phyloP scores from a whole-genome alignment of 2,797 vertebrate genomes.

The Buphagus erythrorhynchus region DNA sequence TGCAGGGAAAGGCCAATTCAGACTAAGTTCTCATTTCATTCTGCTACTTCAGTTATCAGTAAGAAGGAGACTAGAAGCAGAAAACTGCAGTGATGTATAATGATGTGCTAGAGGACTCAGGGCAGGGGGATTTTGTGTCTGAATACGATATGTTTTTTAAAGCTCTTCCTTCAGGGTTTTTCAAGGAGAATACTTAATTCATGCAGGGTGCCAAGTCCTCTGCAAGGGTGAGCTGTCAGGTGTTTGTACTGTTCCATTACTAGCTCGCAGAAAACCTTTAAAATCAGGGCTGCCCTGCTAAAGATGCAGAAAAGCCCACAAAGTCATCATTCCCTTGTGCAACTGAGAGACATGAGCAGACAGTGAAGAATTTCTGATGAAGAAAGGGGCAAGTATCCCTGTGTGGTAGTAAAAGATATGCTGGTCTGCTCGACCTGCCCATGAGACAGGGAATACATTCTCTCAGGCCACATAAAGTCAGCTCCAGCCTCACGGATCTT shows the following conservation, averaged over 20 bases:
- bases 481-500: background rate
- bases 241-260: background rate
- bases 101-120: background rate
- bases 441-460: background rate
- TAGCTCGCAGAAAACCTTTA: background rate
- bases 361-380: background rate
- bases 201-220: background rate
- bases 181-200: conserved; percentile 18
- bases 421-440: background rate
- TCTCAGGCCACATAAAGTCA: background rate
- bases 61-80: background rate
- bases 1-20: background rate
- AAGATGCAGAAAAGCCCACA: background rate
- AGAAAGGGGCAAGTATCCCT: background rate
- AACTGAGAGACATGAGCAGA: background rate
- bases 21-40: background rate
- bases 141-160: background rate
- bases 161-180: background rate
- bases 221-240: background rate
- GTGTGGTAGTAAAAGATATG: background rate
- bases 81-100: background rate
- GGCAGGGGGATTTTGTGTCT: background rate
- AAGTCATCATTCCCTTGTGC: background rate
- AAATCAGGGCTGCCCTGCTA: background rate
- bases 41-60: background rate